Base-by-base conservation (phyloP, 35 echinoderm and acorn worm genomes). In the Apostichopus japonicus region DNA sequence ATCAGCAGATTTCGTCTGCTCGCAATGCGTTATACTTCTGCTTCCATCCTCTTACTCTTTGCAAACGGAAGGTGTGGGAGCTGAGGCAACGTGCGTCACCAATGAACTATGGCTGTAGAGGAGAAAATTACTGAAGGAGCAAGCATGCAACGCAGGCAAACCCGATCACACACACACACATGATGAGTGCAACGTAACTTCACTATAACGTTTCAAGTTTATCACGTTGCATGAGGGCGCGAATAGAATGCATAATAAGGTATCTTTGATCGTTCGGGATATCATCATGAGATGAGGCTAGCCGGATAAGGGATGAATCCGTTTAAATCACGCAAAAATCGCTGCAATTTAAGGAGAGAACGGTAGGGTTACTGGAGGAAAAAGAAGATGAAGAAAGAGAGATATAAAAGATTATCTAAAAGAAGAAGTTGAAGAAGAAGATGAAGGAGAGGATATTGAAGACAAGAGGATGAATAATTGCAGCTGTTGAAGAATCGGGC, bases 261-360 rank as follows among this genome's bases (percentile, higher is more conserved):
- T 75, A 75, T 75, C 17, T 14, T 19, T 44, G 33, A 44, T 44
- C 33, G 33, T 23, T 75, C 71, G 17, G 22, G n/a, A 75, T 75
- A 19, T 75, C 14, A 21, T 11, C 63, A 67, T 19, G 71, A 75
- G 71, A 7, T 6, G 71, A 75, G 71, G 16, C 71, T 21, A 75
- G 15, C 16, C 71, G 16, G 71, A 14, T 75, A 7, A 7, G 5
- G 71, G 71, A 75, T 75, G 71, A 75, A 75, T 75, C 71, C 6
- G 71, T 75, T 75, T 75, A 75, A 75, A 75, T 75, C 71, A 75
- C 71, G 71, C 71, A 24, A 75, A 44, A 75, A 75, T 75, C 17
- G 71, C 15, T 75, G 71, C 71, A 75, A 75, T 75, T 44, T 44
- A 44, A 73, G 15, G n/a, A n/a, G 71, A 75, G 71, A 75, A 24